These are phyloP conservation scores for Mnemiopsis leidyi DNA, from an alignment of 37 sponge, comb jelly and placozoan genomes.

Conservation along the genomic window DNA sequence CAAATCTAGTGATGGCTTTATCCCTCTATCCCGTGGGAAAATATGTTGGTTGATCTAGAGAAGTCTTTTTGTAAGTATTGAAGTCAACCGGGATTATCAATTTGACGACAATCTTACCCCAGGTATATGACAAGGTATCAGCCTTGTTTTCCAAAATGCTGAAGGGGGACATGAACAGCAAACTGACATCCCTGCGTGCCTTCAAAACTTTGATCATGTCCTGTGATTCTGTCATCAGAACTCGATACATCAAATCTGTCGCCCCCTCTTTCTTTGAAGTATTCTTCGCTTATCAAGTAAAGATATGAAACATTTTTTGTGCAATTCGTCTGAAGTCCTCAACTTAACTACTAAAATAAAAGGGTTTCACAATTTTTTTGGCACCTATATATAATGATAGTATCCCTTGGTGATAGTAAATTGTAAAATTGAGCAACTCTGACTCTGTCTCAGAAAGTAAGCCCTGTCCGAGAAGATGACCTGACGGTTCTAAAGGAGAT, in stretches of 20 bases:
- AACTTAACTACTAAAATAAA: too few relatives aligned
- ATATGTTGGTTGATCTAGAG: too few relatives aligned
- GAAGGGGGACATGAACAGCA: not conserved
- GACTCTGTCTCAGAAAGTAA: not conserved
- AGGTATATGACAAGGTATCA: slow-evolving; percentile 6
- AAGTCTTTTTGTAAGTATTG: too few relatives aligned
- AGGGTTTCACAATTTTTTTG: too few relatives aligned
- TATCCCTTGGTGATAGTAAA: too few relatives aligned
- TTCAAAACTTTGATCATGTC: slow-evolving; percentile 15
- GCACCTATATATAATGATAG: too few relatives aligned
- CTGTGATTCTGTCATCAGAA: not conserved
- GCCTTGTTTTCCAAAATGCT: slow-evolving; percentile 12
- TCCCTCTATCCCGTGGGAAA: too few relatives aligned
- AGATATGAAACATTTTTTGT: too few relatives aligned
- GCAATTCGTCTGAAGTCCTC: too few relatives aligned
- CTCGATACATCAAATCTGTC: not conserved
- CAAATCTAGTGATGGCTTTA: too few relatives aligned
- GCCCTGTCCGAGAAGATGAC: not conserved
- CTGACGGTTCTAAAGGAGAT: not conserved
- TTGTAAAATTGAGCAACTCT: too few relatives aligned
- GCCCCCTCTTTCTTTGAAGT: not conserved
- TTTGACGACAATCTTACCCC: not conserved
- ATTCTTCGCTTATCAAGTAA: not conserved
- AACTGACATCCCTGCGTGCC: not conserved
- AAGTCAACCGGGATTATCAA: too few relatives aligned